phyloP scores from a whole-genome alignment of 2,113 vertebrate species.

The Aptenodytes forsteri region DNA sequence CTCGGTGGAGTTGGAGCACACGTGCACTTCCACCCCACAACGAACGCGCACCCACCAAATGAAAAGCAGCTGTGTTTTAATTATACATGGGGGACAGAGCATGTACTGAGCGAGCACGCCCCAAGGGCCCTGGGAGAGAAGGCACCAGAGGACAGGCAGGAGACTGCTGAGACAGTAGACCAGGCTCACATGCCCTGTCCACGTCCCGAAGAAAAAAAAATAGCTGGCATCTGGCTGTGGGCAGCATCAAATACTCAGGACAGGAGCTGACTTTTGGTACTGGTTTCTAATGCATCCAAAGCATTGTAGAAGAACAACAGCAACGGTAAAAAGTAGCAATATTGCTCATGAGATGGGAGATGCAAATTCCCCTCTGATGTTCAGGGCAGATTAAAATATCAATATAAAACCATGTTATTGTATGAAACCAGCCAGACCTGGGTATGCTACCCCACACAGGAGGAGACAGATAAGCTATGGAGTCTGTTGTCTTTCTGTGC shows the following conservation, averaged over 20 bases:
- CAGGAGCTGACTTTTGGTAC: background rate
- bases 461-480: background rate
- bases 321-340: background rate
- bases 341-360: background rate
- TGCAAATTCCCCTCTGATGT: background rate
- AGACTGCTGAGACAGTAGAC: background rate
- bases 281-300: background rate
- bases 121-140: background rate
- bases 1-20: background rate
- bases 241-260: background rate
- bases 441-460: background rate
- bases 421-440: background rate
- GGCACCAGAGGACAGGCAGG: background rate
- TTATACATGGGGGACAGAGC: background rate
- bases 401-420: background rate
- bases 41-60: accelerated
- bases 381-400: background rate
- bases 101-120: background rate
- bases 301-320: background rate
- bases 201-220: background rate
- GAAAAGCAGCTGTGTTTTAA: background rate
- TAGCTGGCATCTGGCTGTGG: background rate
- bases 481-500: background rate
- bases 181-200: background rate
- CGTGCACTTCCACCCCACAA: background rate